Evolutionary conservation across 2,797 vertebrate genomes (phyloP), one percentile per base, ranked within the genome.

Genomic region (Tiaroga cobitis): DNA sequence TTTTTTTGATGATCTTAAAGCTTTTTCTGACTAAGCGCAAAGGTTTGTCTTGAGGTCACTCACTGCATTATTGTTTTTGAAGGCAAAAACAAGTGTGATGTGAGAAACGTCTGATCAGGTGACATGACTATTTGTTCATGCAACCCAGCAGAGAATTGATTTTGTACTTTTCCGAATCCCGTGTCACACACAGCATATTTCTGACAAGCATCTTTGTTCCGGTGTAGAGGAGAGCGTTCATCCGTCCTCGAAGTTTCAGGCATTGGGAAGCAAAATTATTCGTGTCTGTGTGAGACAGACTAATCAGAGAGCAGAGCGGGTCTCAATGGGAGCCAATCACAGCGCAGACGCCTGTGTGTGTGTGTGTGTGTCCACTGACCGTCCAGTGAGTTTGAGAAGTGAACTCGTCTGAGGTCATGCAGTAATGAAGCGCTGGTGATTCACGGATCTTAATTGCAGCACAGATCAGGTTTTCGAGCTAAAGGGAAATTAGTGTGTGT

Each of bases 201-300:
- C 3, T 26, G n/a, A 61, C n/a, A 13, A 26, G n/a, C n/a, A 2
- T 15, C 26, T 63, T 16, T 29, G 5, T 7, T 26, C 72, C 24
- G 29, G 6, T n/a, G 86, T 56, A 39, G 21, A 49, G 72, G 76
- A 43, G 80, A 46, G 43, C 43, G 43, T 6, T 29, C 29, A 19
- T 37, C 29, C 2, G 32, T 11, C 29, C 43, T 46, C 43, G 4
- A 46, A 46, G 91, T 93, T 87, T 94, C 87, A 87, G 85, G 69
- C 87, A 29, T 90, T 89, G 90, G 90, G 91, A 92, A 92, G 93
- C 88, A 87, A 92, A 92, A 92, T 92, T 87, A 91, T 91, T 90
- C 87, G 76, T 51, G 74, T 70, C 41, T 89, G 85, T 89, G 84
- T 75, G 83, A 83, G 83, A 83, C 51, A 54, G 79, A 77, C 56